A percentile compares a stretch with the other conserved stretches of the same genome.
Conservation (phyloP, 1,140 invertebrate genomes). For the Hylaeus volcanicus region DNA sequence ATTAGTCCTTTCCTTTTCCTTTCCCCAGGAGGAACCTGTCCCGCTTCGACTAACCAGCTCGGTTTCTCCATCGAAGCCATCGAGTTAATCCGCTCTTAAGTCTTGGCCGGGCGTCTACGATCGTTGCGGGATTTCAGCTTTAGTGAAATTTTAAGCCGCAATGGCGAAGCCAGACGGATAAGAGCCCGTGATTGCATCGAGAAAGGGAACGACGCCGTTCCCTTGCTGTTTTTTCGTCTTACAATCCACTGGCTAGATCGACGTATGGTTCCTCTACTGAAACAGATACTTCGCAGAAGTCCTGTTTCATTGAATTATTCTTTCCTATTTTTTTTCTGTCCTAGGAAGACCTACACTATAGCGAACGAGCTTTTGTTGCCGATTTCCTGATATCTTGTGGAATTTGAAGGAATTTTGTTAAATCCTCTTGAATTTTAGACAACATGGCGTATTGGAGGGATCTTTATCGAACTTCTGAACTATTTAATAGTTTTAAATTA, state of each 20-base stretch:
- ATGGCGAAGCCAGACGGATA: conserved; percentile 23
- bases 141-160: conserved; percentile 42
- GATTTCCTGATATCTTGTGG: too few relatives aligned
- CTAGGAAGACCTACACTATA: too few relatives aligned
- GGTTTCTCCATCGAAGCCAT: conserved; percentile 16
- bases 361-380: background rate
- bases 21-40: background rate
- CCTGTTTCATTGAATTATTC: background rate
- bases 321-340: too few relatives aligned
- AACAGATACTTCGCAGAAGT: background rate
- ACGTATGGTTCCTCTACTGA: background rate
- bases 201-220: background rate
- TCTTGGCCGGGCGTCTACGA: conserved; percentile 19
- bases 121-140: conserved; percentile 44
- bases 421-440: background rate
- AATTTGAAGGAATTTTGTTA: background rate
- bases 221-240: background rate
- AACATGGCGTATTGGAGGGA: background rate
- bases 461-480: background rate
- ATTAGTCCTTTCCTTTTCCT: background rate
- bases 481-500: background rate
- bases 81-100: conserved; percentile 39
- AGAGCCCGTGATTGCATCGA: conserved; percentile 28
- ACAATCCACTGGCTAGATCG: background rate
- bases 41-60: conserved; percentile 11